These are phyloP conservation scores for Agrochola litura DNA, from an alignment of 2,888 invertebrate species.

Conservation along the genomic window DNA sequence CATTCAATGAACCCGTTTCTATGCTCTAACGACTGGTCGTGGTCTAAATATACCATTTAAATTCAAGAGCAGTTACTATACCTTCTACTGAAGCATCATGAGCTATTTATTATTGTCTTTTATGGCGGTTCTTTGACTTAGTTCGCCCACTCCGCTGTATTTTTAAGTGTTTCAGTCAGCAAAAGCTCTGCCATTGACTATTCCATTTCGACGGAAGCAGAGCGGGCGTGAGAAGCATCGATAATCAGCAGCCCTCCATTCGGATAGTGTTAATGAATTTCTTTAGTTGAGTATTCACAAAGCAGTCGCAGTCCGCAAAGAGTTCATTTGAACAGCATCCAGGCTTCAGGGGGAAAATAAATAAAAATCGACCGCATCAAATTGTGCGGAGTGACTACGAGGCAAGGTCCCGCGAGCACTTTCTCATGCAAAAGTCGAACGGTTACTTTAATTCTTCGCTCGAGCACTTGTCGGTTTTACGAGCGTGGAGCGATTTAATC, in stretches of 20 bases:
- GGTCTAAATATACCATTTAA: constrained; percentile 88
- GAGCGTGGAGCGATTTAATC: constrained; percentile 91
- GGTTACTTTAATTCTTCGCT: constrained; percentile 90
- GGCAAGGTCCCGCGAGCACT: constrained; percentile 85
- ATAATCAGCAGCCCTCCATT: constrained; percentile 75
- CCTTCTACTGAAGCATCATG: constrained; percentile 80
- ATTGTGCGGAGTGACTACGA: constrained; percentile 84
- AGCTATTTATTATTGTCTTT: constrained; percentile 83
- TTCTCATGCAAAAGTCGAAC: constrained; percentile 91
- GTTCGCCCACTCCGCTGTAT: constrained; percentile 68
- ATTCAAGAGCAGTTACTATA: constrained; percentile 86
- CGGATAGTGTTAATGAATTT: constrained; percentile 84
- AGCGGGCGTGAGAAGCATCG: constrained; percentile 74
- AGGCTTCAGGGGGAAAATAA: constrained; percentile 82
- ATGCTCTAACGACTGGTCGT: constrained; percentile 84
- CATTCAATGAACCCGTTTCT: constrained; percentile 88
- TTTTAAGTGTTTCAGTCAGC: constrained; percentile 61
- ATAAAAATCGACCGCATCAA: constrained; percentile 82
- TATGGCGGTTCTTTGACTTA: constrained; percentile 79
- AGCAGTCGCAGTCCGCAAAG: constrained; percentile 79
- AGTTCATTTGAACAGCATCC: constrained; percentile 79
- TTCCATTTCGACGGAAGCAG: constrained; percentile 66
- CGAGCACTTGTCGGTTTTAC: constrained; percentile 90
- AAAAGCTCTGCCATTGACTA: constrained; percentile 63
- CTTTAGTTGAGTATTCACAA: constrained; percentile 85